phyloP scores from a whole-genome alignment of 2,113 vertebrate species.

The Menura novaehollandiae region DNA sequence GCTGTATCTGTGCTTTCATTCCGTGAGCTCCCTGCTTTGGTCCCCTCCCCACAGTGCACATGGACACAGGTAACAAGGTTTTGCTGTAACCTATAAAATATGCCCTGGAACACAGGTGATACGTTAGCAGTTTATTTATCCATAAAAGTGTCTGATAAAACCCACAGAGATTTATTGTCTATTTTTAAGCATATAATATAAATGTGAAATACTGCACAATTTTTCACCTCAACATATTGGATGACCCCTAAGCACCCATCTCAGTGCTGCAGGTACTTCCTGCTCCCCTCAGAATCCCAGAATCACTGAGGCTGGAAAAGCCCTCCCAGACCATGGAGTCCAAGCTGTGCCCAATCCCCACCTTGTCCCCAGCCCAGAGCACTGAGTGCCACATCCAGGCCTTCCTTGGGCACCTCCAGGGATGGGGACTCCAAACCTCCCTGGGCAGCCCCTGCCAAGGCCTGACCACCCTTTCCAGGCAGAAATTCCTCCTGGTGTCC shows the following conservation, averaged over 20 bases:
- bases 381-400: background rate
- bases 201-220: background rate
- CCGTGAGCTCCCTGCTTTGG: too few species aligned
- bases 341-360: fast-evolving
- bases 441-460: fast-evolving
- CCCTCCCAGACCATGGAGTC: fast-evolving
- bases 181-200: background rate
- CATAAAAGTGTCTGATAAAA: background rate
- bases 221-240: fast-evolving
- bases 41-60: background rate
- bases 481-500: background rate
- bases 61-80: fast-evolving
- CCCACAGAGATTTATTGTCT: background rate
- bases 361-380: background rate
- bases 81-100: background rate
- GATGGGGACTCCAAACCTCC: background rate
- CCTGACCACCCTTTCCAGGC: background rate
- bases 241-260: background rate
- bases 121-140: background rate
- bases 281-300: background rate
- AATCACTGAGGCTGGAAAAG: fast-evolving
- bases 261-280: fast-evolving
- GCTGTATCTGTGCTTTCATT: background rate
- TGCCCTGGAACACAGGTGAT: too few species aligned
- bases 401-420: background rate